Evolutionary conservation across 1,140 invertebrate genomes (phyloP), one percentile per base, ranked within the genome.

Genomic region (Chrysopa pallens): DNA sequence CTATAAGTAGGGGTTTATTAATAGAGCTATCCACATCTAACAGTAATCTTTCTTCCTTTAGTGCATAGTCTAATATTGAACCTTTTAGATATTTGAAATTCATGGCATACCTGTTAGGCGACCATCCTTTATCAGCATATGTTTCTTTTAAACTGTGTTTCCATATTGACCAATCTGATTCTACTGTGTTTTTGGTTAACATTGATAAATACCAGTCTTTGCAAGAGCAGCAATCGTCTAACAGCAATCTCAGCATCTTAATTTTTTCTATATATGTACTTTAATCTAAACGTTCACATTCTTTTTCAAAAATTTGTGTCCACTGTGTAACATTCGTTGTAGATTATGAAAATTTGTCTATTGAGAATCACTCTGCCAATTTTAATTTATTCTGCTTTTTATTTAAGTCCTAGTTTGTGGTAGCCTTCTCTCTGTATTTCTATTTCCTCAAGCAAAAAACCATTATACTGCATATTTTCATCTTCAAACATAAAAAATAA

Each of bases 51-150:
- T 50, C 51, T 45, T 55, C 57, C 46, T 49, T 58, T 29, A 50
- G 43, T 2, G 52, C 56, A 57, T 60, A 58, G 48, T 54, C 53
- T 43, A 59, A 36, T 36, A 59, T 47, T 7, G 52, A 52, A 12
- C 55, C 54, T 35, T 37, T 8, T 50, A 47, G 29, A 45, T 52
- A 58, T 29, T 44, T 58, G 38, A 55, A 1, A 56, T 38, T 45
- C n/a, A n/a, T n/a, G n/a, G n/a, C n/a, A n/a, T n/a, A n/a, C n/a
- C n/a, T n/a, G n/a, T n/a, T n/a, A n/a, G 47, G 44, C 1, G 40
- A 48, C 52, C 55, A 60, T 38, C 52, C 52, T 47, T 56, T 55
- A 43, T 52, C 52, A 44, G 44, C 49, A 48, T 48, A 58, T 17
- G 52, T 52, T 45, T 55, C 52, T 48, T 46, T 52, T 47, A 57